These are phyloP conservation scores for Megalops atlanticus DNA, from an alignment of 2,113 vertebrate genomes.

Conservation along the genomic window DNA sequence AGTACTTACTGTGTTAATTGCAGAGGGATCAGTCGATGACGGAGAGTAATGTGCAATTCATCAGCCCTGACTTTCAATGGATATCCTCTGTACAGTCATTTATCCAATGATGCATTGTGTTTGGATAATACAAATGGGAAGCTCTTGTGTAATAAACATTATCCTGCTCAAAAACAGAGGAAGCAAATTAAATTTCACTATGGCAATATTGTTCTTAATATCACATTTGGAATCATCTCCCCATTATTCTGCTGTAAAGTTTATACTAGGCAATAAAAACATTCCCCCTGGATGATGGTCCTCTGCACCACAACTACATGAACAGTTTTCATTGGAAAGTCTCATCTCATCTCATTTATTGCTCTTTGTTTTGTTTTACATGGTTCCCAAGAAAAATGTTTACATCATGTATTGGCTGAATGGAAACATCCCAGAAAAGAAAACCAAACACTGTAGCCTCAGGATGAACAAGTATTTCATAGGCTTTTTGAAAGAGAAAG, in stretches of 20 bases:
- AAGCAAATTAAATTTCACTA: background rate
- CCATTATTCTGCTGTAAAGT: constrained; percentile 12
- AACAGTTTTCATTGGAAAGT: background rate
- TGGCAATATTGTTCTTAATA: background rate
- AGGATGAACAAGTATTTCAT: no score
- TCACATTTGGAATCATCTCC: background rate
- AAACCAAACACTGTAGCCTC: no score
- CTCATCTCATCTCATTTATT: background rate
- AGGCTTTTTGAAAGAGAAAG: no score
- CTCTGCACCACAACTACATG: background rate
- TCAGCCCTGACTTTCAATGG: constrained; percentile 28
- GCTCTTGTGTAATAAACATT: background rate
- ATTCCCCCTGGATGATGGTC: background rate
- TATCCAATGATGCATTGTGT: background rate
- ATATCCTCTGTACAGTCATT: constrained; percentile 11
- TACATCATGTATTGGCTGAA: background rate
- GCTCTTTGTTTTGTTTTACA: background rate
- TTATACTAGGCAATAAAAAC: background rate
- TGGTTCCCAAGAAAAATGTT: background rate
- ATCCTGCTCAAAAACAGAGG: background rate
- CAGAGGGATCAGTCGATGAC: constrained; percentile 36
- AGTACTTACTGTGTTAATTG: constrained; percentile 16
- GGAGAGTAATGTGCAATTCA: constrained; percentile 31
- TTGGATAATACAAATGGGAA: background rate
- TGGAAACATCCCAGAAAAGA: no score